phyloP scores from a whole-genome alignment of 2,888 invertebrate genomes.

The Acleris cristana region DNA sequence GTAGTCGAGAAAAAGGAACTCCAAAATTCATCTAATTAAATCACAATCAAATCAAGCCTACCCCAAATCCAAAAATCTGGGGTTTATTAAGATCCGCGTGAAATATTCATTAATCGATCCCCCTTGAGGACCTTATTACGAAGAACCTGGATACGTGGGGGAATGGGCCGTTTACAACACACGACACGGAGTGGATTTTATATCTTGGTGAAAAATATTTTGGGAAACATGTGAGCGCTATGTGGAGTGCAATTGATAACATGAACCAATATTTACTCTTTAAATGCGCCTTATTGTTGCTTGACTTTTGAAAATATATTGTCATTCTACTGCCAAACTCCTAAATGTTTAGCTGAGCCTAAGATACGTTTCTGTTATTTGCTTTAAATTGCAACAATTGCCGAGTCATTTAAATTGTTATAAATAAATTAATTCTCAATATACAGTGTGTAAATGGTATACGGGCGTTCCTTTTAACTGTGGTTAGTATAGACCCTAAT shows the following conservation, averaged over 20 bases:
- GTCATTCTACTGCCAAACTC: too few relatives aligned
- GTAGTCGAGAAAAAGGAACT: neutral
- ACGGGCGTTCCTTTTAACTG: too few relatives aligned
- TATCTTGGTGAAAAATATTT: neutral
- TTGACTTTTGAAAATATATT: too few relatives aligned
- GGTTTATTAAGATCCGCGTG: constrained; percentile 78
- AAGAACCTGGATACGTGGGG: constrained; percentile 75
- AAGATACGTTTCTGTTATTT: too few relatives aligned
- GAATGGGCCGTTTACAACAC: constrained; percentile 49
- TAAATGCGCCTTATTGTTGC: too few relatives aligned
- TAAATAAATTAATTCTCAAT: too few relatives aligned
- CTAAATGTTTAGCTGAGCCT: too few relatives aligned
- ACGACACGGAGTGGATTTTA: constrained; percentile 39
- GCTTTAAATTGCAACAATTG: too few relatives aligned
- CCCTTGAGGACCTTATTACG: constrained; percentile 76
- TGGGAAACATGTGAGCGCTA: neutral
- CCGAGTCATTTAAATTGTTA: too few relatives aligned
- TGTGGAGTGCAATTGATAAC: neutral
- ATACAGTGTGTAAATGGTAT: too few relatives aligned
- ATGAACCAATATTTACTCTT: too few relatives aligned
- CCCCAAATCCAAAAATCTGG: constrained; percentile 67
- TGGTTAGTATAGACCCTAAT: too few relatives aligned
- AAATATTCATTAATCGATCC: constrained; percentile 83
- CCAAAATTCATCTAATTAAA: neutral
- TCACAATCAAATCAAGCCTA: constrained; percentile 52